Evolutionary conservation across 2,113 vertebrate species (phyloP).

Genomic region (Hippocampus zosterae): DNA sequence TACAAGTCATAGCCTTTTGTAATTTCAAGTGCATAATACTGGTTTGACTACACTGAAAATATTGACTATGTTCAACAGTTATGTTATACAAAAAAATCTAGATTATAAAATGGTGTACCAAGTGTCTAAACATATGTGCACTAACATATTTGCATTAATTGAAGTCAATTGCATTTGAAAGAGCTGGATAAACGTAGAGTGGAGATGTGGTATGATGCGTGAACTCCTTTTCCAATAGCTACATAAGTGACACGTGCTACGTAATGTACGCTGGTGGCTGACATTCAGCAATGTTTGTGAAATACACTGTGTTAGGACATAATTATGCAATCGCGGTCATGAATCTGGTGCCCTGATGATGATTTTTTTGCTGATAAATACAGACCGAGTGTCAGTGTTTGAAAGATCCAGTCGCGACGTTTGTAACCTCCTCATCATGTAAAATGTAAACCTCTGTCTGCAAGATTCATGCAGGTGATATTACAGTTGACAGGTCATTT

Average conservation of each 20-base stretch:
- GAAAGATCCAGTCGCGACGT: not conserved
- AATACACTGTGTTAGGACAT: constrained; percentile 23
- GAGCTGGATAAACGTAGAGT: not conserved
- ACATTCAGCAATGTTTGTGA: constrained; percentile 44
- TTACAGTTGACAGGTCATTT: constrained; percentile 31
- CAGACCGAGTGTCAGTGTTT: constrained; percentile 2
- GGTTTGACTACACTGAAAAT: constrained; percentile 37
- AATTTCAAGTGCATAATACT: constrained; percentile 63
- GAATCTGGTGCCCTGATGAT: constrained; percentile 7
- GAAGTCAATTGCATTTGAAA: constrained; percentile 32
- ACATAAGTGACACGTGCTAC: constrained; percentile 26
- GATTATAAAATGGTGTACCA: constrained; percentile 31
- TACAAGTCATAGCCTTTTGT: constrained; percentile 56
- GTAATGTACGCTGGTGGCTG: constrained; percentile 53
- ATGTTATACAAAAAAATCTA: constrained; percentile 20
- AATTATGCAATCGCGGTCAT: constrained; percentile 34
- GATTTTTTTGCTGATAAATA: constrained; percentile 21
- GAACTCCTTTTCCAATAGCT: not conserved
- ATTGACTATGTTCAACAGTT: constrained; percentile 24
- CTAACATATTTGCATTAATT: constrained; percentile 55
- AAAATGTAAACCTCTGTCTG: constrained; percentile 28
- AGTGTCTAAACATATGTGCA: constrained; percentile 41
- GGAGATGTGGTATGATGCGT: not conserved
- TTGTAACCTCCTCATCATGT: constrained; percentile 4
- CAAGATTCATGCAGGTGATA: constrained; percentile 1